Evolutionary conservation across 2,113 vertebrate genomes (phyloP), one percentile per base, ranked within the genome.

Genomic region (Dascyllus trimaculatus): DNA sequence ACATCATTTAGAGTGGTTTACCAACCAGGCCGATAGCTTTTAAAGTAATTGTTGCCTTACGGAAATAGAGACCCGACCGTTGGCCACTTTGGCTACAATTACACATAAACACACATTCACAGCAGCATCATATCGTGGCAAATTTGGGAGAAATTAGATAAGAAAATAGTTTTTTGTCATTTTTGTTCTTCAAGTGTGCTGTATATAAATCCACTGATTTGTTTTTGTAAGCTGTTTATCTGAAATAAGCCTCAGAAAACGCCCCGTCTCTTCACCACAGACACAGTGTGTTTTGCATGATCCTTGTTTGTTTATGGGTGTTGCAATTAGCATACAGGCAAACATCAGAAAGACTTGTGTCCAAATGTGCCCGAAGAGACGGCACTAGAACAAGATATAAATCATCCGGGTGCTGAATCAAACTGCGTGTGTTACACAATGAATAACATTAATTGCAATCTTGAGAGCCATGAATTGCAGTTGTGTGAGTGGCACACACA

Each of bases 401-500:
- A 87, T 85, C 78, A 52, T 6, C n/a, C 56, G 8, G 11, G 24
- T 24, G 51, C 60, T 66, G 62, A 83, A 78, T 73, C 25, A 25
- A 63, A 46, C 61, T 86, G 61, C 57, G 14, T 54, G 63, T 54
- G 77, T 48, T 71, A 54, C 53, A 80, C 75, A 70, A 74, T 82
- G 63, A 75, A 67, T 54, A 84, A 84, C 86, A 71, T 82, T 79
- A 77, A 85, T 77, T 87, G 76, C 76, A 71, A 82, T 87, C 73
- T 81, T 63, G 63, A 84, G 71, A 64, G 11, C 38, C 58, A 59
- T 73, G 71, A 81, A 72, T 71, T 51, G 65, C 17, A 15, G 19
- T 71, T 72, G 22, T 76, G 80, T 81, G 81, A 73, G 91, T 83
- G 87, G 82, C 91, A 88, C 87, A 83, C 83, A 92, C 88, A 91